Evolutionary conservation across 2,113 vertebrate species (phyloP).

Genomic region (Nyctibius bracteatus): DNA sequence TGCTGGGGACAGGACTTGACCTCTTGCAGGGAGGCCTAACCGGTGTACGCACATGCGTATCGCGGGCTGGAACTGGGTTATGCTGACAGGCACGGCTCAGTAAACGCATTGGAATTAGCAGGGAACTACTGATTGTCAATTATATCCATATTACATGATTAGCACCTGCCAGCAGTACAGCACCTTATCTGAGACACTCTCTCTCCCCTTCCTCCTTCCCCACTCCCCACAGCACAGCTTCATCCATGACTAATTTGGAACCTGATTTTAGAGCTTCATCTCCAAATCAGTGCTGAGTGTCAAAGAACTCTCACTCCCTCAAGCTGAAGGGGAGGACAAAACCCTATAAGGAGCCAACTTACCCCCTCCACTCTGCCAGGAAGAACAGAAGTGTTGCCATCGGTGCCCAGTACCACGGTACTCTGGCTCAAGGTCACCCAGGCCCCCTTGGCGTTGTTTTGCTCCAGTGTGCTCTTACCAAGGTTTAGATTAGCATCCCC

Average conservation of each 20-base stretch:
- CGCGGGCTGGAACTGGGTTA: fast-evolving
- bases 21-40: fast-evolving
- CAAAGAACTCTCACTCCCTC: neutral
- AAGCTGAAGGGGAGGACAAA: neutral
- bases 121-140: fast-evolving
- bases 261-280: neutral
- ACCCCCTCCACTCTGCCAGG: slow-evolving; percentile 82
- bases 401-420: slow-evolving; percentile 91
- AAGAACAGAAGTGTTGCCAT: slow-evolving; percentile 91
- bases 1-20: neutral
- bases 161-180: fast-evolving
- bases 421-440: slow-evolving; percentile 94
- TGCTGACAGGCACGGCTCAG: neutral
- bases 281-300: neutral
- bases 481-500: slow-evolving; percentile 65
- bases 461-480: slow-evolving; percentile 81
- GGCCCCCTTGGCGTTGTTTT: slow-evolving; percentile 81
- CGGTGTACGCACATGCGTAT: fast-evolving
- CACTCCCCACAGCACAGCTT: neutral
- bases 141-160: fast-evolving
- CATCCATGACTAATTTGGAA: neutral
- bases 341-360: slow-evolving; percentile 59
- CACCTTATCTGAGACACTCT: fast-evolving
- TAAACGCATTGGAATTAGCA: fast-evolving
- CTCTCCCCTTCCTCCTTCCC: too few species aligned